Evolutionary conservation across 2,888 invertebrate species (phyloP).

Genomic region (Oligia fasciuncula): DNA sequence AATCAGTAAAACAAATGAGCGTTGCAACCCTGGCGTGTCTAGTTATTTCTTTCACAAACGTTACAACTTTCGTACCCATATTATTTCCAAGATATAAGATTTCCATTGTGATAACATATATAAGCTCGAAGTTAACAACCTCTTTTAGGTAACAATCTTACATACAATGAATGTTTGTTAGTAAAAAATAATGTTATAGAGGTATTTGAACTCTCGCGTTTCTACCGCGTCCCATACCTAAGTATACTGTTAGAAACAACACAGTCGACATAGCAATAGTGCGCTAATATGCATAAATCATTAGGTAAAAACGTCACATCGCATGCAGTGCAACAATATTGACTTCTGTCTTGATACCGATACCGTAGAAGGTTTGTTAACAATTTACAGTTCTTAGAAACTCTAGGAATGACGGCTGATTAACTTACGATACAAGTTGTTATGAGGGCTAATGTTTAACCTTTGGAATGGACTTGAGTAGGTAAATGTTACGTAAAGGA

Average conservation of each 20-base stretch:
- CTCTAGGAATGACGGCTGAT: constrained; percentile 24
- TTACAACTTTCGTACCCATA: constrained; percentile 41
- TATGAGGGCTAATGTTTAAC: not conserved
- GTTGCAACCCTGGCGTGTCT: constrained; percentile 50
- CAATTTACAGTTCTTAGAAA: constrained; percentile 40
- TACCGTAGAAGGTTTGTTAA: constrained; percentile 26
- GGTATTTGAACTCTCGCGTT: constrained; percentile 55
- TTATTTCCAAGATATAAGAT: constrained; percentile 57
- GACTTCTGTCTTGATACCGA: constrained; percentile 22
- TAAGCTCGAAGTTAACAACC: constrained; percentile 54
- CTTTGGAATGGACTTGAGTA: not conserved
- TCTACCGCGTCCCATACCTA: constrained; percentile 12
- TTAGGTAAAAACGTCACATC: constrained; percentile 15
- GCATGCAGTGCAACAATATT: constrained; percentile 48
- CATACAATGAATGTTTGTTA: constrained; percentile 18
- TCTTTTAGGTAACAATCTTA: constrained; percentile 32
- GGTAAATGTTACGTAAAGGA: not conserved
- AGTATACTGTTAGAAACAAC: not conserved
- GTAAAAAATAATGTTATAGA: constrained; percentile 11
- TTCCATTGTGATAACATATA: constrained; percentile 49
- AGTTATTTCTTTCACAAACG: constrained; percentile 31
- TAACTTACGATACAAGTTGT: constrained; percentile 7
- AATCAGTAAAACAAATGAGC: constrained; percentile 20
- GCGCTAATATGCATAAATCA: constrained; percentile 27
- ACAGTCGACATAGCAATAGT: constrained; percentile 4